A percentile compares a stretch with the other conserved stretches of the same genome.
These are phyloP conservation scores for Champsocephalus gunnari DNA, from an alignment of 2,797 vertebrate species.

Conservation along the genomic window DNA sequence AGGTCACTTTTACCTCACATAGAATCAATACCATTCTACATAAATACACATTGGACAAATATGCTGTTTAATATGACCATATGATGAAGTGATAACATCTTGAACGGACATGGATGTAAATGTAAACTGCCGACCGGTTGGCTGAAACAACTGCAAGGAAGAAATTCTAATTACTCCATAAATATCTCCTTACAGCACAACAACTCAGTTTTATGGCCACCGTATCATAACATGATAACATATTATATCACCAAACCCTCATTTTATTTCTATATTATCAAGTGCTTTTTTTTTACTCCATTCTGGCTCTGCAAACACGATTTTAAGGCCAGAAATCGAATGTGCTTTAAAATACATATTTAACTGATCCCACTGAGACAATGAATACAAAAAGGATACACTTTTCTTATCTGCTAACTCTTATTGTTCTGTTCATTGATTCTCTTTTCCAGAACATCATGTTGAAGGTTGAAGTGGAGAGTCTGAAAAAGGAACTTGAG, in stretches of 20 bases:
- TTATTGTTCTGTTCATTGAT: neutral
- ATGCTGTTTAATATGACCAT: no score
- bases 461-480: conserved; percentile 94
- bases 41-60: no score
- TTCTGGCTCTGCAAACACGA: neutral
- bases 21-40: no score
- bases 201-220: neutral
- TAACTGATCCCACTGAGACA: neutral
- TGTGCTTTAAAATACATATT: neutral
- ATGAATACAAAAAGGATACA: neutral
- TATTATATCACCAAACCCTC: neutral
- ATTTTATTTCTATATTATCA: neutral
- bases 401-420: neutral
- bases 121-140: no score
- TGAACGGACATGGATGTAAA: no score
- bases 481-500: conserved; percentile 92
- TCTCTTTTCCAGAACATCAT: conserved; percentile 90
- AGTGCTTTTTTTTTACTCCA: neutral
- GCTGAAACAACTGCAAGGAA: no score
- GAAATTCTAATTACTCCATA: neutral
- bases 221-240: neutral
- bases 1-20: no score
- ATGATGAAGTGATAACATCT: no score
- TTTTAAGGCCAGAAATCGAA: neutral
- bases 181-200: neutral